A percentile compares a stretch with the other conserved stretches of the same genome.
Evolutionary conservation across 2,888 invertebrate species (phyloP).

Genomic region (Drosophila dives): DNA sequence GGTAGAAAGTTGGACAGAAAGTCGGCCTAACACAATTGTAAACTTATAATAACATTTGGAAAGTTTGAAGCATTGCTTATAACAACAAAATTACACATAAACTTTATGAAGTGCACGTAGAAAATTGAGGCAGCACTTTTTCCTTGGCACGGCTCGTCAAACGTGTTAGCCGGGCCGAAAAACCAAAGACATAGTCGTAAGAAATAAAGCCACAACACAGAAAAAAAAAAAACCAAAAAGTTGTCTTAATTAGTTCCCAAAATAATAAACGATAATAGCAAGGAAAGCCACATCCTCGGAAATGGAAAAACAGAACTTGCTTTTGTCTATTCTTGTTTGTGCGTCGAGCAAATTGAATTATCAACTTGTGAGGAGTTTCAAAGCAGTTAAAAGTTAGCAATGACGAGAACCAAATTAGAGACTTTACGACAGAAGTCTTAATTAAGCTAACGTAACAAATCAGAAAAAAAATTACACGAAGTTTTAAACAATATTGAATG

Average conservation of each 20-base stretch:
- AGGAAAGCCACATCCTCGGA: conserved; percentile 34
- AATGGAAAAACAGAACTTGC: conserved; percentile 29
- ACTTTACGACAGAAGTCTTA: conserved; percentile 12
- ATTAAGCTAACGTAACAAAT: conserved; percentile 10
- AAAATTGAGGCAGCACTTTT: conserved; percentile 63
- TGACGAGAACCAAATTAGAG: conserved; percentile 8
- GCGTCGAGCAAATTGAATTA: conserved; percentile 63
- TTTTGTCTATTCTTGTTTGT: conserved; percentile 33
- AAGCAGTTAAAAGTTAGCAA: conserved; percentile 13
- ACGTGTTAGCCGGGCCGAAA: conserved; percentile 53
- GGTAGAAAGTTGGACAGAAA: conserved; percentile 36
- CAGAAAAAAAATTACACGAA: not conserved
- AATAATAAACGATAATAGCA: conserved; percentile 60
- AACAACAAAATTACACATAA: conserved; percentile 73
- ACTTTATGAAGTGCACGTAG: conserved; percentile 75
- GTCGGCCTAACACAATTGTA: conserved; percentile 70
- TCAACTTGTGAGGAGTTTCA: conserved; percentile 45
- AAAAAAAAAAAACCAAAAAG: conserved; percentile 60
- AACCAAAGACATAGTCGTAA: conserved; percentile 25
- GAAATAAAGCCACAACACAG: conserved; percentile 23
- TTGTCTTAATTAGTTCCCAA: conserved; percentile 73
- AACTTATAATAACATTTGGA: conserved; percentile 74
- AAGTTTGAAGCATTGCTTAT: conserved; percentile 62
- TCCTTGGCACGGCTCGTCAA: conserved; percentile 69
- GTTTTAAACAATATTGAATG: not conserved